Evolutionary conservation across 35 echinoderm and acorn worm genomes (phyloP), one percentile per base, ranked within the genome.

Genomic region (Eucidaris tribuloides): DNA sequence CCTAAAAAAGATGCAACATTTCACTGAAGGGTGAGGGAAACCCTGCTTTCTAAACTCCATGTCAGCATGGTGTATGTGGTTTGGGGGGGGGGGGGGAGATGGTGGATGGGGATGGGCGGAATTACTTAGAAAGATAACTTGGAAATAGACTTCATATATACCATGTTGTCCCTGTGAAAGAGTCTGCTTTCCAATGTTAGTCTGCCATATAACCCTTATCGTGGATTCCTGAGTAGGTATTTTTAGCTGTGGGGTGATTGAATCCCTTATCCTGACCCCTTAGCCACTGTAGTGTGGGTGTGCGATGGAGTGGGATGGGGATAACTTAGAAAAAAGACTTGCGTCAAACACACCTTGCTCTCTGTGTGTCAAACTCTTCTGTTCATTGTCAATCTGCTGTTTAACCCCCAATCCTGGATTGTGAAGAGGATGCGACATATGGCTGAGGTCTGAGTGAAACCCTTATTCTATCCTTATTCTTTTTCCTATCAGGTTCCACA

Each of bases 171-270:
- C 14, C 70, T 76, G 17, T 84, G 80, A 6, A 46, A 84, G 32
- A 55, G 63, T 6, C 48, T 90, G 36, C 49, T 83, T n/a, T 45
- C 23, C 44, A 62, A 60, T n/a, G 34, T 58, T 15, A 84, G 78
- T 35, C 70, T 90, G 46, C 88, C 88, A 1, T 90, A 90, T 70
- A 90, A 90, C 33, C 88, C 88, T 2, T 90, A 90, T 40, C 88
- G 81, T 19, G 65, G 43, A 15, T 90, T 84, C 82, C 31, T 77
- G 20, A 56, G 49, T 1, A 36, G 62, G 55, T 59, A 60, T 81
- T 54, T 44, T 27, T 77, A 13, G 46, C 81, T 34, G 88, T 84
- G 65, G 70, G 44, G 88, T 90, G 54, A 68, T 77, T n/a, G n/a
- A n/a, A n/a, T n/a, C n/a, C n/a, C n/a, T n/a, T n/a, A n/a, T n/a